Evolutionary conservation across 2,888 invertebrate species (phyloP).

Genomic region (Agrotis clavis): DNA sequence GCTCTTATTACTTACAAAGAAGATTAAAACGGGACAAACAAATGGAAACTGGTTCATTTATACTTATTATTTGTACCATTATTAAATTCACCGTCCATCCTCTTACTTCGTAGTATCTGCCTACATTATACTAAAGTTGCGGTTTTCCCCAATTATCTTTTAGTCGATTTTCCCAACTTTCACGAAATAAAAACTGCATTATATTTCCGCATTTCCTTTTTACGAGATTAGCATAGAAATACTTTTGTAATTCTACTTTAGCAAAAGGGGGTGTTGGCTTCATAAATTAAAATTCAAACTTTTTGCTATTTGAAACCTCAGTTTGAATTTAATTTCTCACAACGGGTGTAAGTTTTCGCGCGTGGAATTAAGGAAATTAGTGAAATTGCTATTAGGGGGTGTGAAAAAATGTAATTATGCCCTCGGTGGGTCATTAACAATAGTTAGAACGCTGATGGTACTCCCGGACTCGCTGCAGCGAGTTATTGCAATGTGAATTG

Average conservation of each 20-base stretch:
- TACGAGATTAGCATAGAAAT: constrained; percentile 32
- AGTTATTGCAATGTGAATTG: constrained; percentile 68
- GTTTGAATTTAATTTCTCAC: constrained; percentile 58
- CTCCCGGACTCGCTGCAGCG: constrained; percentile 64
- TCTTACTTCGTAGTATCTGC: background rate
- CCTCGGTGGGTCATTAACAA: constrained; percentile 88
- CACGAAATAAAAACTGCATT: constrained; percentile 26
- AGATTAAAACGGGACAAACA: constrained; percentile 26
- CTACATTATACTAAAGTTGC: constrained; percentile 6
- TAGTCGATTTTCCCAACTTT: constrained; percentile 18
- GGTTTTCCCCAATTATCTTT: constrained; percentile 20
- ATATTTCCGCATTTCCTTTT: constrained; percentile 22
- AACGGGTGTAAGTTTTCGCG: constrained; percentile 64
- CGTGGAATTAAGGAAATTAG: constrained; percentile 84
- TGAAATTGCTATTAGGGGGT: constrained; percentile 85
- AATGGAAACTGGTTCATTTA: background rate
- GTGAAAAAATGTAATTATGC: constrained; percentile 88
- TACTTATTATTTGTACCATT: constrained; percentile 14
- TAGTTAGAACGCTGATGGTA: constrained; percentile 79
- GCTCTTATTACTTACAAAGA: constrained; percentile 36
- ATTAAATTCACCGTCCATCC: background rate
- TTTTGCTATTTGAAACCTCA: constrained; percentile 50
- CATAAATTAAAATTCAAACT: constrained; percentile 40
- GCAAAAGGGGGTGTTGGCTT: constrained; percentile 20
- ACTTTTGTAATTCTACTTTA: constrained; percentile 37